phyloP scores from a whole-genome alignment of 2,888 invertebrate genomes.

The Pachymerium ferrugineum region DNA sequence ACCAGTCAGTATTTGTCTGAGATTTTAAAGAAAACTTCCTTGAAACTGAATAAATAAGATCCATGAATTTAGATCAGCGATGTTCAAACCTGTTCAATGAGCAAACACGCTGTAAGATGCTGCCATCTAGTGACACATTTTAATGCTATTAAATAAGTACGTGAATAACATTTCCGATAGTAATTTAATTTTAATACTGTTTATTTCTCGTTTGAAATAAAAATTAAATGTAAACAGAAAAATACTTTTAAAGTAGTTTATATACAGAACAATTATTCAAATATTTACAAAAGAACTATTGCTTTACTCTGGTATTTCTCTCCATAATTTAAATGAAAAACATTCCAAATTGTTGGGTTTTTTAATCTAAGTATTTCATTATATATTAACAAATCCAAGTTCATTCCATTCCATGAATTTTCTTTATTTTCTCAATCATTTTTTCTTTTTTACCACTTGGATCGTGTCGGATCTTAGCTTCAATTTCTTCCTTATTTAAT shows the following conservation, averaged over 20 bases:
- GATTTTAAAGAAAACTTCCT: slow-evolving; percentile 31
- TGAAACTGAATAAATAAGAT: slow-evolving; percentile 35
- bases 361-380: background rate
- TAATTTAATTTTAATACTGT: too few relatives aligned
- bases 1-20: slow-evolving; percentile 34
- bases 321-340: background rate
- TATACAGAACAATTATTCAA: too few relatives aligned
- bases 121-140: background rate
- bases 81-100: too few relatives aligned
- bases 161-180: too few relatives aligned
- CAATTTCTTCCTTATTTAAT: background rate
- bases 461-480: background rate
- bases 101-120: too few relatives aligned
- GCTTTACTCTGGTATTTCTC: background rate
- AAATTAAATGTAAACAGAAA: background rate
- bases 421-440: background rate
- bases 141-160: too few relatives aligned
- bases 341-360: background rate
- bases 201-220: too few relatives aligned
- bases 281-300: too few relatives aligned
- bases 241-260: too few relatives aligned
- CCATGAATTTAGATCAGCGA: too few relatives aligned
- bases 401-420: background rate
- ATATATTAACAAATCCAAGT: too few relatives aligned
- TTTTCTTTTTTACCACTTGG: background rate